phyloP scores from a whole-genome alignment of 2,797 vertebrate species.

The Enteromius treurensis region DNA sequence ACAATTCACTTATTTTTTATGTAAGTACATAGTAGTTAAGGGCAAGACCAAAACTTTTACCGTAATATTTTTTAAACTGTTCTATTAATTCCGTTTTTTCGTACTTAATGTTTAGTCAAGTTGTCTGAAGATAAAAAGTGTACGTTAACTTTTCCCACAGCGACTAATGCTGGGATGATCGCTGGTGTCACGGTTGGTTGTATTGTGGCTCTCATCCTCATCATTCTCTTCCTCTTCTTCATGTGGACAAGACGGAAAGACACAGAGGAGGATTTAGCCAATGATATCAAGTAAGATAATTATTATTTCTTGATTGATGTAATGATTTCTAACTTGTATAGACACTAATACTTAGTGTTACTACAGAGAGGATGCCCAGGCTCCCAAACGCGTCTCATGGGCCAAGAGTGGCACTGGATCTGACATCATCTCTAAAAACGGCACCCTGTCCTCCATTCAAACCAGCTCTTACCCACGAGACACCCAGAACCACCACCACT shows the following conservation, averaged over 20 bases:
- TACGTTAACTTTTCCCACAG: conserved; percentile 63
- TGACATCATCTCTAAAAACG: conserved; percentile 90
- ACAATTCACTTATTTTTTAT: not conserved
- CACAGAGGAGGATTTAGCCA: conserved; percentile 86
- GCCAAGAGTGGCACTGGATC: conserved; percentile 82
- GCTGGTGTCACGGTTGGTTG: conserved; percentile 86
- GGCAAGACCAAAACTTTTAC: no score
- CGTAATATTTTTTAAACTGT: not conserved
- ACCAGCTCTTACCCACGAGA: conserved; percentile 80
- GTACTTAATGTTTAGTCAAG: not conserved
- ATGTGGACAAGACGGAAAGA: conserved; percentile 81
- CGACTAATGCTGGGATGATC: conserved; percentile 80
- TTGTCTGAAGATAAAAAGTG: not conserved
- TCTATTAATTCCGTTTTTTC: not conserved
- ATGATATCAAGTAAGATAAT: conserved; percentile 92
- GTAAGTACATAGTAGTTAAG: not conserved
- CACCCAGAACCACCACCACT: conserved; percentile 71
- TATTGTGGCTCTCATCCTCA: conserved; percentile 77
- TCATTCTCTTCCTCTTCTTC: conserved; percentile 73
- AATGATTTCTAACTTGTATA: not conserved
- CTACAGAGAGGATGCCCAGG: conserved; percentile 90
- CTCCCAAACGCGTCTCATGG: conserved; percentile 91
- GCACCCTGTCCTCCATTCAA: conserved; percentile 91
- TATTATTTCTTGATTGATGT: not conserved
- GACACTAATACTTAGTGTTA: conserved; percentile 3